A percentile compares a stretch with the other conserved stretches of the same genome.
phyloP scores from a whole-genome alignment of 2,797 vertebrate species.

The Siniperca undulata region DNA sequence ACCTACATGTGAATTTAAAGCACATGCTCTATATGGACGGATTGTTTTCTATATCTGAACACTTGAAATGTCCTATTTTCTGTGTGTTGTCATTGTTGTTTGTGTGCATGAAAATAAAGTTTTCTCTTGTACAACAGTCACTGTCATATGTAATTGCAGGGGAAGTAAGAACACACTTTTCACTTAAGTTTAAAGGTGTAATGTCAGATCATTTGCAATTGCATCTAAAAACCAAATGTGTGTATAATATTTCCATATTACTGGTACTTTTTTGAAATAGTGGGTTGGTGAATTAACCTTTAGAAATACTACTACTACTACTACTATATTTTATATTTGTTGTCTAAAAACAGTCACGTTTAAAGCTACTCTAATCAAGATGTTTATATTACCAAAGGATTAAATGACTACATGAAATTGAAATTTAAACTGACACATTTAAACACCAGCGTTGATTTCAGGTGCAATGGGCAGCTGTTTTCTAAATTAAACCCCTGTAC shows the following conservation, averaged over 20 bases:
- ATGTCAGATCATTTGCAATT: neutral
- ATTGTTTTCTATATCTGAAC: neutral
- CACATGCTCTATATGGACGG: neutral
- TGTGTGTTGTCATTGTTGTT: neutral
- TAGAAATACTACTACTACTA: neutral
- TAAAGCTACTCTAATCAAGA: neutral
- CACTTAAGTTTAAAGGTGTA: neutral
- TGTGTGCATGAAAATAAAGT: neutral
- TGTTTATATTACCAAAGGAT: neutral
- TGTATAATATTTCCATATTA: neutral
- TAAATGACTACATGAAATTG: neutral
- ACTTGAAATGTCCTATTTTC: neutral
- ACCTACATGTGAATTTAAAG: slow-evolving; percentile 2
- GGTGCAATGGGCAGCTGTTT: neutral
- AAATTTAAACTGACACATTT: neutral
- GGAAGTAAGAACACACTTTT: neutral
- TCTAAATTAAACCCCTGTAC: neutral
- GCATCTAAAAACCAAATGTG: neutral
- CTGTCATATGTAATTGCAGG: neutral
- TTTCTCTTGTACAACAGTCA: neutral
- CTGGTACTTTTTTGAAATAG: neutral
- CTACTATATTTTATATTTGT: neutral
- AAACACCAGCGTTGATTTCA: neutral
- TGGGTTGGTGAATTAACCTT: neutral
- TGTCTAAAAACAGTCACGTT: neutral